Conservation (phyloP, 2,888 invertebrate species). For the Conomelus anceps region DNA sequence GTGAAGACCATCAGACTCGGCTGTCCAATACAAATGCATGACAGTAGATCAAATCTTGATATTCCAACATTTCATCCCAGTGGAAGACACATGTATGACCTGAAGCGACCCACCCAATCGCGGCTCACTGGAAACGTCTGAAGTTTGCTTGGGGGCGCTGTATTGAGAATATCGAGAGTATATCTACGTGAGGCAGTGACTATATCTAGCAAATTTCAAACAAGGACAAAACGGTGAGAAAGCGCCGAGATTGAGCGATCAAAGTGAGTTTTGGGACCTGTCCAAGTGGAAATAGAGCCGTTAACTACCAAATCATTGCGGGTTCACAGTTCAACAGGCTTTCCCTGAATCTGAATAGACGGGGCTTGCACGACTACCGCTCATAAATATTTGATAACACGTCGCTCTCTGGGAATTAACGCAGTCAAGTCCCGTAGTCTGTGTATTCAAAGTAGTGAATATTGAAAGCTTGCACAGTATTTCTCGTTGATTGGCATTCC, state of each 20-base stretch:
- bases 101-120: too few relatives aligned
- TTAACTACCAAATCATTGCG: not conserved
- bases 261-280: not conserved
- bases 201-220: too few relatives aligned
- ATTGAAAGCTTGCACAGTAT: not conserved
- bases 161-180: too few relatives aligned
- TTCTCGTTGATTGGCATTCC: not conserved
- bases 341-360: not conserved
- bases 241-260: not conserved
- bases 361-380: not conserved
- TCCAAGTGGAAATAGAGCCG: not conserved
- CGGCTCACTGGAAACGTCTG: too few relatives aligned
- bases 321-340: not conserved
- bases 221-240: not conserved
- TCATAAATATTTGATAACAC: not conserved
- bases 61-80: too few relatives aligned
- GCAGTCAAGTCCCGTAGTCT: not conserved
- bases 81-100: too few relatives aligned
- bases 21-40: too few relatives aligned
- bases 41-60: too few relatives aligned
- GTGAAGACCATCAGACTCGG: too few relatives aligned
- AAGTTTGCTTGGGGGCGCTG: too few relatives aligned
- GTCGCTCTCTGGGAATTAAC: not conserved
- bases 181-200: not conserved
- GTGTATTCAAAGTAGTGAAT: not conserved